phyloP scores from a whole-genome alignment of 2,888 invertebrate genomes.

The Quadroppia sp. region DNA sequence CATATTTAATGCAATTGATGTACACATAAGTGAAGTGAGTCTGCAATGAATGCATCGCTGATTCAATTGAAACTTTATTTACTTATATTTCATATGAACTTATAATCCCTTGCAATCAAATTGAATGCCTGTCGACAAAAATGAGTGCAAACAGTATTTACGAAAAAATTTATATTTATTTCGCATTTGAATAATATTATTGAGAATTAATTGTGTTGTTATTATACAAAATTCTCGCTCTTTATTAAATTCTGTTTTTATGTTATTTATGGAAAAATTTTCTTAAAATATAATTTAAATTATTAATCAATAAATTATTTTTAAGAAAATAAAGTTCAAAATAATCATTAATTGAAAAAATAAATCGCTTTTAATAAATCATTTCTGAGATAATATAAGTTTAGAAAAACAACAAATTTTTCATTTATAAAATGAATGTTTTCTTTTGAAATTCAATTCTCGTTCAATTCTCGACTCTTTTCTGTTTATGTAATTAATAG shows the following conservation, averaged over 20 bases:
- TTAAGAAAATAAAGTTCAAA: not conserved
- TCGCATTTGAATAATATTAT: too few species aligned
- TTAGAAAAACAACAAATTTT: not conserved
- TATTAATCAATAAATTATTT: constrained; percentile 10
- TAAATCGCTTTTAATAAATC: constrained; percentile 14
- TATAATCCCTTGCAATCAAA: constrained; percentile 16
- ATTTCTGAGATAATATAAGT: not conserved
- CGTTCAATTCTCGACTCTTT: not conserved
- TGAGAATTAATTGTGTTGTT: too few species aligned
- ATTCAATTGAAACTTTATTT: constrained; percentile 12
- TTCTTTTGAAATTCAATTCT: constrained; percentile 5
- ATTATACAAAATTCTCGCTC: too few species aligned
- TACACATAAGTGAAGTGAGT: constrained; percentile 6
- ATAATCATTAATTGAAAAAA: constrained; percentile 17
- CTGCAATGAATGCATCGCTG: constrained; percentile 10
- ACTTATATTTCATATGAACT: constrained; percentile 11
- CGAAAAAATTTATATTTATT: too few species aligned
- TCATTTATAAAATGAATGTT: constrained; percentile 22
- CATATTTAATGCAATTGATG: constrained; percentile 29
- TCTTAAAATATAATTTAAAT: constrained; percentile 18
- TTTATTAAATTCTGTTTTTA: too few species aligned
- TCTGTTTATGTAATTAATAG: constrained; percentile 19
- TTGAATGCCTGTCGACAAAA: constrained; percentile 8
- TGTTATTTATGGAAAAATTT: not conserved
- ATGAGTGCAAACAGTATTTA: too few species aligned